These are phyloP conservation scores for Acanthornis magna DNA, from an alignment of 2,797 vertebrate genomes.

Conservation along the genomic window DNA sequence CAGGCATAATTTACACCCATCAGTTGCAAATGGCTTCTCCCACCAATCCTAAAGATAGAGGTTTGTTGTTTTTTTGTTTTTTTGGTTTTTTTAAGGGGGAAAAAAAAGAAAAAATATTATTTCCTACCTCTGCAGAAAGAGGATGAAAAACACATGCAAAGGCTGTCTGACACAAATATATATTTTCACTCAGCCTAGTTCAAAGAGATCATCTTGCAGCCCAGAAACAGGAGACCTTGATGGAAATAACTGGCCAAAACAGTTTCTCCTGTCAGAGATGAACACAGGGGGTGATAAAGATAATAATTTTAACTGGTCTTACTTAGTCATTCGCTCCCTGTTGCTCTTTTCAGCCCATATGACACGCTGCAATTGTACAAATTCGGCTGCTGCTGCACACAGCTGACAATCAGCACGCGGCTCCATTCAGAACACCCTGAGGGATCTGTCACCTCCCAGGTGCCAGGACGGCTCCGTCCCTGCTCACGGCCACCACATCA, in stretches of 20 bases:
- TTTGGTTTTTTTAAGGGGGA: rapidly evolving
- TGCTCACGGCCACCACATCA: rapidly evolving
- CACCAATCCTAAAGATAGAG: constrained; percentile 39
- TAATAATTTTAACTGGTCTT: background rate
- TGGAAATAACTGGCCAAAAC: background rate
- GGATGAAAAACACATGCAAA: background rate
- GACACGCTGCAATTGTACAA: background rate
- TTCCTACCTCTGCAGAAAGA: constrained; percentile 41
- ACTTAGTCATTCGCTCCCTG: background rate
- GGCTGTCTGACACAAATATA: background rate
- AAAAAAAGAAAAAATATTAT: rapidly evolving
- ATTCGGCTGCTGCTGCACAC: background rate
- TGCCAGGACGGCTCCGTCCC: background rate
- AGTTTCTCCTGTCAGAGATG: background rate
- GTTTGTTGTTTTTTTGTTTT: background rate
- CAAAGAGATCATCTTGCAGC: background rate
- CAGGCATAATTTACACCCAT: constrained; percentile 59
- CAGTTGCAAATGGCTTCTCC: constrained; percentile 58
- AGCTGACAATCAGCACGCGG: background rate
- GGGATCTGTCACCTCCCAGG: background rate
- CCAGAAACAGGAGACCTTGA: background rate
- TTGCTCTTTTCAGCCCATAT: background rate
- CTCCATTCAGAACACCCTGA: rapidly evolving
- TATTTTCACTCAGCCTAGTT: background rate
- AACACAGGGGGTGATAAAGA: background rate